Evolutionary conservation across 2,113 vertebrate species (phyloP).

Genomic region (Lepisosteus osseus): DNA sequence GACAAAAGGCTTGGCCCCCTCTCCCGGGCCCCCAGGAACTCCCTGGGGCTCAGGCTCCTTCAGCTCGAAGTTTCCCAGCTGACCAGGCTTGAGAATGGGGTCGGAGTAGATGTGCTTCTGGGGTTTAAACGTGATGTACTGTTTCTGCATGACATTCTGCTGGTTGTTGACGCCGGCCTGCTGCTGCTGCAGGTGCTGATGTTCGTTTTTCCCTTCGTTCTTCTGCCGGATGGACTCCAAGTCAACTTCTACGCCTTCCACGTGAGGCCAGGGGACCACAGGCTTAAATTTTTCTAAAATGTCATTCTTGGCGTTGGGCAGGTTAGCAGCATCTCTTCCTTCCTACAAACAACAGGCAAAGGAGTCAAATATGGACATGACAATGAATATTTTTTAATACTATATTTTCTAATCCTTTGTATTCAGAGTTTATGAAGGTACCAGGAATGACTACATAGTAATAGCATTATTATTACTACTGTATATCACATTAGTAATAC

Average conservation of each 20-base stretch:
- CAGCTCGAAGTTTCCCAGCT: slow-evolving; percentile 88
- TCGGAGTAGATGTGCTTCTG: slow-evolving; percentile 75
- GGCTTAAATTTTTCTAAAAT: slow-evolving; percentile 79
- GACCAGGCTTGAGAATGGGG: slow-evolving; percentile 77
- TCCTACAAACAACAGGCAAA: slow-evolving; percentile 57
- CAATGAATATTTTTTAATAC: background rate
- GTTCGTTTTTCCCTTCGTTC: slow-evolving; percentile 67
- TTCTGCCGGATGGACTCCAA: slow-evolving; percentile 87
- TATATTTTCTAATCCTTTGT: background rate
- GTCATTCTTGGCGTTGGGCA: slow-evolving; percentile 66
- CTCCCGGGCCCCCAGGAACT: slow-evolving; percentile 82
- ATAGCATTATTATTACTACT: background rate
- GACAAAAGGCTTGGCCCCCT: slow-evolving; percentile 83
- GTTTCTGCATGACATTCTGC: slow-evolving; percentile 83
- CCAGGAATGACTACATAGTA: background rate
- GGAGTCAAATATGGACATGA: slow-evolving; percentile 15
- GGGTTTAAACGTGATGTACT: slow-evolving; percentile 90
- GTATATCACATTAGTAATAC: background rate
- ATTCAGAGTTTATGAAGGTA: background rate
- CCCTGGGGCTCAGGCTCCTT: slow-evolving; percentile 86
- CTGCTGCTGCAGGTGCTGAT: slow-evolving; percentile 51
- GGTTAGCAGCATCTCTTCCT: slow-evolving; percentile 60
- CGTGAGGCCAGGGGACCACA: slow-evolving; percentile 93
- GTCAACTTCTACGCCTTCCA: slow-evolving; percentile 96
- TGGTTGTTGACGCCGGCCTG: slow-evolving; percentile 67